These are phyloP conservation scores for Marronus borbonicus DNA, from an alignment of 2,888 invertebrate genomes.

Conservation along the genomic window DNA sequence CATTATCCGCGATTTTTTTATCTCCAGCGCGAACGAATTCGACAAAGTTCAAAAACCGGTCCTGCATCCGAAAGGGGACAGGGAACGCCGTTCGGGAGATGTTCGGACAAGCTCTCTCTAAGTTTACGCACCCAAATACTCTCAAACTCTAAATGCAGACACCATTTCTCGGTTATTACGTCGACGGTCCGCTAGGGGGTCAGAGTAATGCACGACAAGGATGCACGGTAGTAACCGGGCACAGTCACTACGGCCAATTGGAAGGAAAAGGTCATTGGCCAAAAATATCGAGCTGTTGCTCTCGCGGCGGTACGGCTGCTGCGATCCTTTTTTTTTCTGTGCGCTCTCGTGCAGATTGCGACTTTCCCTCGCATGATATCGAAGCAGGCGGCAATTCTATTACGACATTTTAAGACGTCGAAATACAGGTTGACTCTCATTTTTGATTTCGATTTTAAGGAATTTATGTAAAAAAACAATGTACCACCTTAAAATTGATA, in stretches of 20 bases:
- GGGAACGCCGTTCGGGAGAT: no score
- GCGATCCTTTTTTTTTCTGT: background rate
- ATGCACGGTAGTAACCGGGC: background rate
- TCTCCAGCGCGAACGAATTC: background rate
- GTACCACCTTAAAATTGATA: no score
- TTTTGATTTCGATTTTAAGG: no score
- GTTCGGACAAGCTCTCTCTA: no score
- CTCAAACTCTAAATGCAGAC: background rate
- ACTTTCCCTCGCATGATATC: no score
- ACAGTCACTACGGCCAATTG: background rate
- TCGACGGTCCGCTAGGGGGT: background rate
- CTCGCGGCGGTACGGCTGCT: constrained; percentile 1
- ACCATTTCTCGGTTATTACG: background rate
- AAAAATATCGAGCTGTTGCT: constrained; percentile 37
- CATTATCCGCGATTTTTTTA: background rate
- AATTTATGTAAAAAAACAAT: no score
- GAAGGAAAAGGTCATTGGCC: constrained; percentile 35
- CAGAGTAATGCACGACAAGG: constrained; percentile 5
- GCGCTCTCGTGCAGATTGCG: no score
- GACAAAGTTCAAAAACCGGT: constrained; percentile 20
- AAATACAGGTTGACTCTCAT: no score
- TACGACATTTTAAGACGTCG: no score
- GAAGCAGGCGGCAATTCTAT: no score
- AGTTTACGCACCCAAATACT: constrained; percentile 7
- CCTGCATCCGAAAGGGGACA: constrained; percentile 5